Evolutionary conservation across 2,113 vertebrate genomes (phyloP), one percentile per base, ranked within the genome.

Genomic region (Anser brachyrhynchus): DNA sequence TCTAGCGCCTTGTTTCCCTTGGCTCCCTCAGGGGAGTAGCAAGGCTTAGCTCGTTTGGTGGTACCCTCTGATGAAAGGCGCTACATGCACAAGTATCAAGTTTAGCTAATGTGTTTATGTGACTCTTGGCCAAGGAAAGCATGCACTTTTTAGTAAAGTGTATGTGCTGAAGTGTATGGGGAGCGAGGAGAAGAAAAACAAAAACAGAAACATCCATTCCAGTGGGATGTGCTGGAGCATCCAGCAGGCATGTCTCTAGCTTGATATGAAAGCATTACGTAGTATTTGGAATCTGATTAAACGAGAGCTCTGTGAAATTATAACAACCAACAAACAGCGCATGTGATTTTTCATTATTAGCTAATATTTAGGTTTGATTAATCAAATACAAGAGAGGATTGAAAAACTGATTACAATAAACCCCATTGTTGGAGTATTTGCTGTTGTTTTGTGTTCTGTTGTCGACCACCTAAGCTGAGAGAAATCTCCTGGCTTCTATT

Each of bases 381-480:
- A 83, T 79, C 92, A 96, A 95, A 92, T 82, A 23, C 87, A 87
- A 77, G 88, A 89, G 41, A 64, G 51, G 90, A 73, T 55, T 94
- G 62, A 76, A 80, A 83, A 81, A 71, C 51, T 77, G 17, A 7
- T 94, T 59, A 89, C 75, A 55, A 9, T 93, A 92, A 92, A 90
- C 83, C 75, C 90, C 31, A 74, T 95, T 90, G 79, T 95, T 97
- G 93, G 92, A 83, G 7, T 72, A 55, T 85, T 71, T 81, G 64
- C 10, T 73, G 77, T 82, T 93, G 87, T 90, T 96, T 92, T 87
- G 81, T 74, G 52, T 72, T 82, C 58, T 39, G 71, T 79, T 13
- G 4, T 90, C 15, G 96, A 97, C 97, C 98, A 98, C 97, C 97
- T 97, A 97, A 97, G 97, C 97, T 97, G 97, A 96, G 78, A 91